Base-by-base conservation (phyloP, 2,888 invertebrate genomes). In the Acleris literana region DNA sequence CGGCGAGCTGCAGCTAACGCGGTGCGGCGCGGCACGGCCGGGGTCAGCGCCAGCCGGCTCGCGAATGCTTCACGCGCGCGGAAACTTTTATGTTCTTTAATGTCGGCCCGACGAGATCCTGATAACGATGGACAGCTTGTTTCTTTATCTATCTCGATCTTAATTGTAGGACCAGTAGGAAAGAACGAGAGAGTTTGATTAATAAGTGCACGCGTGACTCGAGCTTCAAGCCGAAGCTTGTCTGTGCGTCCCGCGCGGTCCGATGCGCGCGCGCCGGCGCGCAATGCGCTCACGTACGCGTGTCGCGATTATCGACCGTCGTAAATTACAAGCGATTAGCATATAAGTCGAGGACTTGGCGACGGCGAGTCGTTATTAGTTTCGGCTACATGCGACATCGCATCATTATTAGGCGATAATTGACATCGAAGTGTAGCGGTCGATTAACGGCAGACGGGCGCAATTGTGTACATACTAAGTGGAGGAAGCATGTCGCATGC, bases 251-350 rank as follows among this genome's bases (percentile, higher is more conserved):
- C 70, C 74, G 71, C 71, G 73, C 71, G 72, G 72, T 7, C 25
- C 76, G 73, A 66, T 69, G 70, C 73, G 71, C 71, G 54, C 60
- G 59, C 55, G 68, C 67, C 72, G 79, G 80, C 82, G 88, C 85
- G 85, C 87, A 88, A 86, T 88, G 88, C 86, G 82, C 85, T 88
- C 90, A 91, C 91, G 91, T 90, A 88, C 88, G 78, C 82, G 72
- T 82, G 83, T 88, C 87, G 90, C 91, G 90, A 92, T 92, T 90
- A 90, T 88, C 89, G 84, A 75, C 76, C 84, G 81, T 89, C 88
- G 90, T 91, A 92, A 91, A 90, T 90, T 87, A 90, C 87, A 69
- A 77, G 77, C 80, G 86, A 91, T 92, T 92, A 89, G 86, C 92
- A 91, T 92, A 89, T 83, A 74, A 82, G 86, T 87, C 89, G 90